These are phyloP conservation scores for Aricia artaxerxes DNA, from an alignment of 2,888 invertebrate species.

Conservation along the genomic window DNA sequence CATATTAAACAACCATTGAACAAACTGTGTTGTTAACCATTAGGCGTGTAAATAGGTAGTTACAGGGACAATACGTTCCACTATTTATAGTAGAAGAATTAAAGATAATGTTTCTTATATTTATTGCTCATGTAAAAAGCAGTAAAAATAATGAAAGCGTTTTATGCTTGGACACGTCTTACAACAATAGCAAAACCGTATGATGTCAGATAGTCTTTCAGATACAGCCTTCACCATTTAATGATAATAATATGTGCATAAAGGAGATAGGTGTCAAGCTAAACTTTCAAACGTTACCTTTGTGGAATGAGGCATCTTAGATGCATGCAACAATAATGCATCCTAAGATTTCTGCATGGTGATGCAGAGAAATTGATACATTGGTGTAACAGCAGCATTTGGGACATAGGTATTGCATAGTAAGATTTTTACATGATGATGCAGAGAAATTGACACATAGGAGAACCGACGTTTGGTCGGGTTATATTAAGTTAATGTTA, in stretches of 20 bases:
- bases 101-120: conserved; percentile 15
- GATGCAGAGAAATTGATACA: no score
- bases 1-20: background rate
- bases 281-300: conserved; percentile 2
- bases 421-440: background rate
- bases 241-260: background rate
- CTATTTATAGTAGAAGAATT: background rate
- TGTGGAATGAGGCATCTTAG: background rate
- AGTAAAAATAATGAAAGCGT: background rate
- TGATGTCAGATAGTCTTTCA: background rate
- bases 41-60: background rate
- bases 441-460: no score
- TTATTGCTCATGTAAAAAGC: background rate
- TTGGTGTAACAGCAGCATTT: no score
- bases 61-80: background rate
- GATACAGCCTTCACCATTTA: background rate
- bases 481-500: no score
- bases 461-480: no score
- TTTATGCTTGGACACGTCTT: conserved; percentile 7
- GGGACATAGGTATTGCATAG: no score
- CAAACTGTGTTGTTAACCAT: background rate
- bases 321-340: background rate
- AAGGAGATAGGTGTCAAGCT: background rate
- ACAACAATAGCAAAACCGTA: background rate
- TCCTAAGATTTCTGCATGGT: background rate